Conservation (phyloP, 2,888 invertebrate species). For the Euplagia quadripunctaria region DNA sequence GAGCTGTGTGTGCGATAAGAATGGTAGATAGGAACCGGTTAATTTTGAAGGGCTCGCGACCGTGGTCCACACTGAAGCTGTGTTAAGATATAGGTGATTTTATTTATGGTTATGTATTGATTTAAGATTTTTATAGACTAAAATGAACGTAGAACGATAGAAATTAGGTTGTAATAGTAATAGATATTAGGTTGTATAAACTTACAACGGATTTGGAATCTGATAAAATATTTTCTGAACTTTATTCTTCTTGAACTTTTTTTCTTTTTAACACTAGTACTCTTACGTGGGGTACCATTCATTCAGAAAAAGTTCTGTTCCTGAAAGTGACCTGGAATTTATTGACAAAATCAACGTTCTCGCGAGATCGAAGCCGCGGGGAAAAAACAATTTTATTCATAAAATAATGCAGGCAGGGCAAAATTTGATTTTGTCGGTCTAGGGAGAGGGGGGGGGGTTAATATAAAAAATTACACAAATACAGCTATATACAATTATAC, state of each 20-base stretch:
- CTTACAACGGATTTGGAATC: constrained; percentile 10
- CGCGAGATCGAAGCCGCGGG: too few species aligned
- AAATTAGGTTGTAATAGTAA: constrained; percentile 31
- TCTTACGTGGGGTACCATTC: not conserved
- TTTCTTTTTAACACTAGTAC: not conserved
- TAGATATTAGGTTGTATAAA: constrained; percentile 27
- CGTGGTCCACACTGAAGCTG: constrained; percentile 77
- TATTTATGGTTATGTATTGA: constrained; percentile 79
- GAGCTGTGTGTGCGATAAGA: constrained; percentile 53
- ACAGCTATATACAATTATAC: too few species aligned
- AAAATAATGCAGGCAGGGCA: too few species aligned
- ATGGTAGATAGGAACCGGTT: constrained; percentile 78
- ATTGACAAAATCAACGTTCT: too few species aligned
- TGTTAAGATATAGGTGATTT: constrained; percentile 64
- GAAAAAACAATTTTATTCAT: too few species aligned
- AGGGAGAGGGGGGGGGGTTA: too few species aligned
- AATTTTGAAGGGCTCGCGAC: constrained; percentile 84
- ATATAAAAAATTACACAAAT: too few species aligned
- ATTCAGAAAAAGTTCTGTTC: too few species aligned
- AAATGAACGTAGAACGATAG: constrained; percentile 38
- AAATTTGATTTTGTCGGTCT: too few species aligned
- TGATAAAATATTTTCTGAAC: constrained; percentile 13
- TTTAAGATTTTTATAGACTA: constrained; percentile 66
- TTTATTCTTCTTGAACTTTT: not conserved
- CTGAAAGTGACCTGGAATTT: too few species aligned